Base-by-base conservation (phyloP, 2,113 vertebrate genomes). In the Chionis minor region DNA sequence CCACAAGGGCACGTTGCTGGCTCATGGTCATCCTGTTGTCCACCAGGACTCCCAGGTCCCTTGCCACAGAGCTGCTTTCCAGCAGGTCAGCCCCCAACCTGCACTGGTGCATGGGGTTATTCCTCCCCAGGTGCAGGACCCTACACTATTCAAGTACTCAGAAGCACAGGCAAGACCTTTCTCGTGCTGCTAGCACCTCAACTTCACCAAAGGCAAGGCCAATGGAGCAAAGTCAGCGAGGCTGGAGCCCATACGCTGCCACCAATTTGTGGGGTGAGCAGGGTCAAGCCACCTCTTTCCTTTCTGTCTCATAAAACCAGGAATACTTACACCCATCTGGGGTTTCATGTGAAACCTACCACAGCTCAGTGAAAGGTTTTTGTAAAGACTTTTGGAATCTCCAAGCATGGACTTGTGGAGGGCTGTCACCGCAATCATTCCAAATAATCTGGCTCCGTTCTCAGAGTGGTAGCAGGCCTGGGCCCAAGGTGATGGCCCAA, bases 341-440 rank as follows among this genome's bases (percentile, higher is more conserved):
- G 28, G 52, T 45, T 63, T 55, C 71, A 18, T 30, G 38, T 26
- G 19, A 61, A 83, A 56, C 21, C 23, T 30, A 24, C 26, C 27
- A 82, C 45, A 88, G 66, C 81, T 81, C 88, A 83, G 63, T 8
- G 17, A 52, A 47, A 45, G 4, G 4, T 22, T 69, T 78, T 79
- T 63, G 61, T 28, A 42, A 84, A 59, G 74, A 59, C 6, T 27
- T 26, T 35, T 62, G 78, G 12, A 71, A 79, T 78, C 44, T 72
- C 54, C 47, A 72, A 72, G 52, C 32, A 26, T 1, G 2, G n/a
- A 62, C 35, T 42, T 61, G 42, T 27, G 84, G 49, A 65, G 9
- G 0, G 0, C 44, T 75, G 32, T 45, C 11, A 32, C 12, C 3
- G 3, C 28, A 14, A 47, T 62, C 5, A 30, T 13, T 70, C n/a